Evolutionary conservation across 2,888 invertebrate species (phyloP), one percentile per base, ranked within the genome.

Genomic region (Helleia helle): DNA sequence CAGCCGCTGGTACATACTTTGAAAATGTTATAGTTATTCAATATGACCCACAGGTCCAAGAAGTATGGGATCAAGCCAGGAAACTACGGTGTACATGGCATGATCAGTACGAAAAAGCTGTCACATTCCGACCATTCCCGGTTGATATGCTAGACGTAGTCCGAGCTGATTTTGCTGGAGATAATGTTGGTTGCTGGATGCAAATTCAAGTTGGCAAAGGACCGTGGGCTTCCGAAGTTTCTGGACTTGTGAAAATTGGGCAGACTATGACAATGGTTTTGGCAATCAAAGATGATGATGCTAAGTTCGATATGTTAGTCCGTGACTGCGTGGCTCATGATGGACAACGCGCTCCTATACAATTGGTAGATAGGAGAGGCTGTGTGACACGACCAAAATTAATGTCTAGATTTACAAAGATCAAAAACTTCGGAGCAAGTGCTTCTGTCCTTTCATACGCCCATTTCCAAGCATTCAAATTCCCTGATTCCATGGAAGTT

Each of bases 121-220:
- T 96, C 0, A 96, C 96, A 0, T 96, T 96, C 83, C 84, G 96
- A 40, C 96, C 96, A 0, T 96, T 96, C 89, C 95, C 96, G 0
- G 96, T 97, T 1, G 96, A 96, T 65, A 96, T 96, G 95, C 65
- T 96, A 40, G 96, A 96, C 68, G 96, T 96, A 3, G 95, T 96
- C n/a, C 84, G 95, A 39, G 96, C 96, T 2, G 96, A 96, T 59
- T 97, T 97, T 54, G 95, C 96, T 43, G 96, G 96, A 0, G 96
- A 97, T 59, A 97, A 97, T 62, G 95, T 96, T 1, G 96, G 96
- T 11, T 96, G 96, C 76, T 97, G 96, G 96, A 96, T 97, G 96
- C 96, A 96, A 67, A 96, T 97, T 52, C 96, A 97, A 86, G 95
- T 95, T 2, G 96, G 95, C 27, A 95, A 95, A 66, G 95, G 96